A percentile compares a stretch with the other conserved stretches of the same genome.
Evolutionary conservation across 2,113 vertebrate genomes (phyloP).

Genomic region (Percopsis transmontana): DNA sequence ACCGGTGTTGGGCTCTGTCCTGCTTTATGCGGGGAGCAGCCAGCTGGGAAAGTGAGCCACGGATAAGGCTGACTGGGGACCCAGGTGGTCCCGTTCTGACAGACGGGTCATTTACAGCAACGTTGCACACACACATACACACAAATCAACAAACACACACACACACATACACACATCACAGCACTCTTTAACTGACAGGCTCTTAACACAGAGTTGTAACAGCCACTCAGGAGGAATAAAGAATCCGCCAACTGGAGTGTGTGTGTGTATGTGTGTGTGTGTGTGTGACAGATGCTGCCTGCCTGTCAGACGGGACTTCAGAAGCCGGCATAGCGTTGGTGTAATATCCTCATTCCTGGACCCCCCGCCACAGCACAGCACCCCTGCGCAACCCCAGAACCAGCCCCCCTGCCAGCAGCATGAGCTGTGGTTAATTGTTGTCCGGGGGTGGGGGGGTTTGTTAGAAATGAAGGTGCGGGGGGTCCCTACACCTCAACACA

Average conservation of each 20-base stretch:
- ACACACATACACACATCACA: not conserved
- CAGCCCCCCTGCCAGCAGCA: slow-evolving; percentile 60
- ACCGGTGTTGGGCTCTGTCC: slow-evolving; percentile 61
- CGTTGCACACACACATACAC: slow-evolving; percentile 53
- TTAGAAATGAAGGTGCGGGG: slow-evolving; percentile 92
- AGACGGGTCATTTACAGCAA: slow-evolving; percentile 67
- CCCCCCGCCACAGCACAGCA: slow-evolving; percentile 55
- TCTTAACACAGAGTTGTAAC: slow-evolving; percentile 69
- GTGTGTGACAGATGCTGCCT: slow-evolving; percentile 41
- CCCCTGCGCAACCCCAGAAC: slow-evolving; percentile 51
- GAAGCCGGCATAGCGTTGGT: slow-evolving; percentile 46
- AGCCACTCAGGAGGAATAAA: slow-evolving; percentile 63
- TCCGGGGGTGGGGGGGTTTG: slow-evolving; percentile 85
- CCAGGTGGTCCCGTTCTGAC: slow-evolving; percentile 74
- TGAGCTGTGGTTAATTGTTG: slow-evolving; percentile 92
- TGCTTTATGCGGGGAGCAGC: slow-evolving; percentile 65
- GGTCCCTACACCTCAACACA: slow-evolving; percentile 93
- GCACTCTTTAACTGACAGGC: too few relatives aligned
- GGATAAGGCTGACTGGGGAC: slow-evolving; percentile 55
- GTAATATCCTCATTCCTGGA: slow-evolving; percentile 58
- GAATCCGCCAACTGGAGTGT: slow-evolving; percentile 42
- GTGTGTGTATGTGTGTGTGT: slow-evolving; percentile 13
- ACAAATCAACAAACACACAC: not conserved
- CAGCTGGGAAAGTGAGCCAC: slow-evolving; percentile 55
- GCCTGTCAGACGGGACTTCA: slow-evolving; percentile 45